Base-by-base conservation (phyloP, 2,113 vertebrate species). In the Pimephales promelas region DNA sequence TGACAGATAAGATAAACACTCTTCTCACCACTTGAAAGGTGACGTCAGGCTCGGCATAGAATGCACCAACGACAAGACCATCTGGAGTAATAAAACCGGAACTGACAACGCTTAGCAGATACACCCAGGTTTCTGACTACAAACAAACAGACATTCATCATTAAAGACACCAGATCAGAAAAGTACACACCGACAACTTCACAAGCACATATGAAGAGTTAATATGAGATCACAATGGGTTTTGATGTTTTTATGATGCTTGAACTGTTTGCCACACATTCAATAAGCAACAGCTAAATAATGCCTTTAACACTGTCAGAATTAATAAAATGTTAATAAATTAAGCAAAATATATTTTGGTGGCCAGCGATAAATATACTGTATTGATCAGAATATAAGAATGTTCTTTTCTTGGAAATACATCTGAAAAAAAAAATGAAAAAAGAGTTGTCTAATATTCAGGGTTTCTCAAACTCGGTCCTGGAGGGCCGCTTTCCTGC, bases 121-220 rank as follows among this genome's bases (percentile, higher is more conserved):
- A 79, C n/a, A 71, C 61, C 85, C 87, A 88, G 31, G 81, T 83
- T 31, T 85, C 74, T 2, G 73, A 6, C 84, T 84, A 43, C 40
- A 76, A 79, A 75, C n/a, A 24, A 6, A 72, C 9, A n/a, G 24
- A 49, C 71, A 3, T 10, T 6, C 3, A 18, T 49, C 28, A 64
- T n/a, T 56, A 54, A 64, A 56, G n/a, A 40, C 26, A 75, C 70
- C 22, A 59, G 54, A 34, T 52, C n/a, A 22, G 9, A 81, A 56
- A 28, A n/a, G 36, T 40, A 40, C 40, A 26, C 49, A 49, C 16
- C 24, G 0, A 81, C 24, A 56, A 43, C 11, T 64, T 16, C 61
- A 26, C 26, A 66, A 36, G 28, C 28, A 34, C 31, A 68, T 34
- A 68, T 34, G 16, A 34, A 34, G 16, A 68, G 18, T 68, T 22